Base-by-base conservation (phyloP, 2,888 invertebrate genomes). In the Limnephilus marmoratus region DNA sequence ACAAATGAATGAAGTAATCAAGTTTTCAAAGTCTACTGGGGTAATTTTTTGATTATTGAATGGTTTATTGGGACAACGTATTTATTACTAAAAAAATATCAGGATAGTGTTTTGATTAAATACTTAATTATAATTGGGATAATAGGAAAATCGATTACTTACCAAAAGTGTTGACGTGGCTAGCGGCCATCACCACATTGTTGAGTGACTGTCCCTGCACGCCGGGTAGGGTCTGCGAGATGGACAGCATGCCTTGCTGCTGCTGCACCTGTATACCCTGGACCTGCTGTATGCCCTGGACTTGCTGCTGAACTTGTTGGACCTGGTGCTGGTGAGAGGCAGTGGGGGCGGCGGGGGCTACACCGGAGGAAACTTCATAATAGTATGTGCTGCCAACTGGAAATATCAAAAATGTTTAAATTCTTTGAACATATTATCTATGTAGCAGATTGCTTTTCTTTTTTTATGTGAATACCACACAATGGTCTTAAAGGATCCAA, bases 171-270 rank as follows among this genome's bases (percentile, higher is more conserved):
- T 91, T 93, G 49, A 90, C 53, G 45, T 90, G 91, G 31, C 87
- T 68, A 11, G 87, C 9, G 11, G 87, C 18, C 53, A 90, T 81
- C 81, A 90, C 81, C 13, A 45, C 41, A n/a, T 81, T 41, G 49
- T 81, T 41, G 12, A 90, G 41, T 15, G 87, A 53, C 53, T 90
- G 90, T n/a, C 80, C 68, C 41, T 83, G 81, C 45, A 92, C 94
- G 94, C 11, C 94, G 41, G 93, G 93, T 12, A 94, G 94, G 9
- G 92, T 92, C 18, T 90, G 94, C 49, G 94, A 94, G 49, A 94
- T 94, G 82, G 94, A 93, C 3, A 29, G 31, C 82, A 34, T 34
- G 18, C 31, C 34, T 29, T 82, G 29, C 82, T 34, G 31, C 68
- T 68, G 68, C 24, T 68, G 68, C 24, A 68, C 68, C 34, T 31